These are phyloP conservation scores for Morelia viridis DNA, from an alignment of 2,797 vertebrate species.

Conservation along the genomic window DNA sequence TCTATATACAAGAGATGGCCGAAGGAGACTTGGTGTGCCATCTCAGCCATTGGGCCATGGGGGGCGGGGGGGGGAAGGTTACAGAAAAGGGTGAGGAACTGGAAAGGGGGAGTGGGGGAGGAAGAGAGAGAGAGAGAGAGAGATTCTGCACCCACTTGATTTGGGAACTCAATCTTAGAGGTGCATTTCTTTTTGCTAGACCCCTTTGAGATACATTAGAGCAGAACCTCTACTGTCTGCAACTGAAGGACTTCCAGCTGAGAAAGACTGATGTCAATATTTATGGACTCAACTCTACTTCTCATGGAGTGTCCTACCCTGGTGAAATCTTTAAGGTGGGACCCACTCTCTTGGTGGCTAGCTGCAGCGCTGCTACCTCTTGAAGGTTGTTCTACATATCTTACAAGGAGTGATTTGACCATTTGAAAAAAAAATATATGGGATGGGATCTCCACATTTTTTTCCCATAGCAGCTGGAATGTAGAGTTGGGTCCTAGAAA, in stretches of 20 bases:
- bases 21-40: conserved; percentile 30
- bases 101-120: conserved; percentile 45
- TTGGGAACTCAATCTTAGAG: background rate
- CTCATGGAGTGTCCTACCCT: background rate
- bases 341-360: background rate
- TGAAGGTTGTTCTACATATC: background rate
- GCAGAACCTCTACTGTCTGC: background rate
- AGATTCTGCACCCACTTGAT: conserved; percentile 19
- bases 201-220: background rate
- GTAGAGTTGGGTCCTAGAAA: background rate
- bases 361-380: background rate
- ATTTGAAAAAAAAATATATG: background rate
- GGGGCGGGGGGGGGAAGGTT: conserved; percentile 34
- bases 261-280: background rate
- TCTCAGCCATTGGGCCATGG: conserved; percentile 54
- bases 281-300: background rate
- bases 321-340: background rate
- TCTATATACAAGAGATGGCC: conserved; percentile 66
- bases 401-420: background rate
- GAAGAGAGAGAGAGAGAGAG: conserved; percentile 51
- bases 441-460: background rate
- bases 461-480: background rate
- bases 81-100: conserved; percentile 56
- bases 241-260: background rate
- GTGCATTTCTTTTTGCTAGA: background rate